Evolutionary conservation across 2,113 vertebrate genomes (phyloP).

Genomic region (Orycteropus afer): DNA sequence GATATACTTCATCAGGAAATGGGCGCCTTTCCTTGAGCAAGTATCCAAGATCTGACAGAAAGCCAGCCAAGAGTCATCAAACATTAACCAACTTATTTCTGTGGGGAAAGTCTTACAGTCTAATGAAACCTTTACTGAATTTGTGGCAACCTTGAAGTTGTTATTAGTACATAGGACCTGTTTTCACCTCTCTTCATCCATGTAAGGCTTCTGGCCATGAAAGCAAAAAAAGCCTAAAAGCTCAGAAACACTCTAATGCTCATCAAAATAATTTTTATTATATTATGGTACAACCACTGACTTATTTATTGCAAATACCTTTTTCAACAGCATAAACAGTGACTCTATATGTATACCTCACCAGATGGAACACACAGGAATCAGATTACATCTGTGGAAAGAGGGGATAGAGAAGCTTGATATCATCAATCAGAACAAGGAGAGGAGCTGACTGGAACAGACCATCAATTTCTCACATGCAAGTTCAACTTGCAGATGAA

Average conservation of each 20-base stretch:
- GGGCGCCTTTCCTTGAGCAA: background rate
- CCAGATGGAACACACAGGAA: no score
- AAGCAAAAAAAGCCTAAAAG: background rate
- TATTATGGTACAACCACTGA: background rate
- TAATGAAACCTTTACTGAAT: background rate
- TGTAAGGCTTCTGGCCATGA: background rate
- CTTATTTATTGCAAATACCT: no score
- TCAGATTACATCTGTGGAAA: no score
- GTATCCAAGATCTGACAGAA: background rate
- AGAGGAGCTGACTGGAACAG: no score
- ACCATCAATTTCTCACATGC: no score
- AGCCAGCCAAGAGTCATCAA: background rate
- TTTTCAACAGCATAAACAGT: no score
- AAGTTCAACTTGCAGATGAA: no score
- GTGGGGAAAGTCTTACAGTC: background rate
- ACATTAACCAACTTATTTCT: background rate
- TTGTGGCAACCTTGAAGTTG: background rate
- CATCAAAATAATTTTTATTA: background rate
- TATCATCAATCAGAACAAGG: no score
- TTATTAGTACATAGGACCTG: background rate
- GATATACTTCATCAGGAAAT: background rate
- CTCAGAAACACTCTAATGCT: background rate
- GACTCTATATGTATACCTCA: no score
- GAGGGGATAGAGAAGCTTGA: no score
- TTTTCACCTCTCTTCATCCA: slow-evolving; percentile 21